Evolutionary conservation across 2,797 vertebrate species (phyloP).

Genomic region (Smutsia temminckii): DNA sequence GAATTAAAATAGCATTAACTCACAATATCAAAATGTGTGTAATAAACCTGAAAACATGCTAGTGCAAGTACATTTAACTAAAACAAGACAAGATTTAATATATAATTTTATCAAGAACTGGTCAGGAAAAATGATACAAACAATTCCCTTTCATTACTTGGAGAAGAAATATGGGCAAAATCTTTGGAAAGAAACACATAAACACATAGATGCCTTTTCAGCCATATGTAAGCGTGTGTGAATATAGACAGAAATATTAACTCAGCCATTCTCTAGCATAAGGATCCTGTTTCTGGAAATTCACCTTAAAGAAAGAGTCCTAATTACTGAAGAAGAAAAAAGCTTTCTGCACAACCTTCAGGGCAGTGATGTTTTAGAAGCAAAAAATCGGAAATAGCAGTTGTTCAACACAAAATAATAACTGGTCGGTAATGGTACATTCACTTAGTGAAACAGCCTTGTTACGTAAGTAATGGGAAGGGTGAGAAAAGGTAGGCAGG

Average conservation of each 20-base stretch:
- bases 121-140: not conserved
- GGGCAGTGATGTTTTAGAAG: not conserved
- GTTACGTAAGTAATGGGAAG: not conserved
- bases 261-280: not conserved
- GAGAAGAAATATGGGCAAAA: not conserved
- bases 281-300: not conserved
- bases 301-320: not conserved
- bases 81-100: not conserved
- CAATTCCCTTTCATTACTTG: not conserved
- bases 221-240: not conserved
- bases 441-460: not conserved
- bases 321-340: not conserved
- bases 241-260: not conserved
- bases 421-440: not conserved
- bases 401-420: not conserved
- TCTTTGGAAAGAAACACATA: not conserved
- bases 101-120: not conserved
- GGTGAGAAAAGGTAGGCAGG: not conserved
- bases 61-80: not conserved
- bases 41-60: not conserved
- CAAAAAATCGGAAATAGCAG: not conserved
- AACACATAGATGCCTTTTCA: not conserved
- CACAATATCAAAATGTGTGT: slow-evolving; percentile 2
- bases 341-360: not conserved
- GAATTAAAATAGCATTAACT: slow-evolving; percentile 23